phyloP scores from a whole-genome alignment of 2,888 invertebrate genomes.

The Auanema sp. region DNA sequence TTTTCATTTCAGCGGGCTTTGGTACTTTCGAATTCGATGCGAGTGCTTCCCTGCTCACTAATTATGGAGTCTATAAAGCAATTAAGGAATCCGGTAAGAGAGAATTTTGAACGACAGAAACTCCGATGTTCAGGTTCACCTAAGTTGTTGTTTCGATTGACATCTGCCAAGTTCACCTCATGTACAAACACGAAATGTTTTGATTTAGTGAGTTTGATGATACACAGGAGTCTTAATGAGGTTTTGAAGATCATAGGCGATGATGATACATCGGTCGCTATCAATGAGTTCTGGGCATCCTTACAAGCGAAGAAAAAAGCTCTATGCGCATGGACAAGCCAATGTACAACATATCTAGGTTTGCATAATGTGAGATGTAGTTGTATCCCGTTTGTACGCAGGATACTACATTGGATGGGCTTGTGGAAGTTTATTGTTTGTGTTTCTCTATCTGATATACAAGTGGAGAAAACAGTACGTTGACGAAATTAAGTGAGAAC shows the following conservation, averaged over 20 bases:
- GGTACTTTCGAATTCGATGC: conserved; percentile 18
- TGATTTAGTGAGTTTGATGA: conserved; percentile 4
- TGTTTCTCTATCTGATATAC: background rate
- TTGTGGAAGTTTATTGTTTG: conserved; percentile 14
- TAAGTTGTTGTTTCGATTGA: background rate
- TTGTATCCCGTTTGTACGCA: background rate
- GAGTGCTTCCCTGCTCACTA: conserved; percentile 6
- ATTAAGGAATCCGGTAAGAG: conserved; percentile 7
- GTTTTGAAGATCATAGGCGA: background rate
- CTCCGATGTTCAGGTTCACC: background rate
- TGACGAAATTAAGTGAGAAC: background rate
- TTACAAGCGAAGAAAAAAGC: background rate
- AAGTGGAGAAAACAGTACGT: background rate
- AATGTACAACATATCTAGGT: conserved; percentile 7
- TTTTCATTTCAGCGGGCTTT: conserved; percentile 4
- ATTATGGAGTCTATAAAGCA: conserved; percentile 7
- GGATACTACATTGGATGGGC: background rate
- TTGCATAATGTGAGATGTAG: conserved; percentile 1
- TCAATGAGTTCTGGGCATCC: background rate
- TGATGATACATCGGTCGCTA: background rate
- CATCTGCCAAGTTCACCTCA: background rate
- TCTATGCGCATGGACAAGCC: conserved; percentile 11
- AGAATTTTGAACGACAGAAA: background rate
- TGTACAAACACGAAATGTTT: conserved; percentile 8
- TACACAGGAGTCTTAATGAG: too few species aligned